These are phyloP conservation scores for Rhabdomys pumilio DNA, from an alignment of 2,797 vertebrate genomes.

Conservation along the genomic window DNA sequence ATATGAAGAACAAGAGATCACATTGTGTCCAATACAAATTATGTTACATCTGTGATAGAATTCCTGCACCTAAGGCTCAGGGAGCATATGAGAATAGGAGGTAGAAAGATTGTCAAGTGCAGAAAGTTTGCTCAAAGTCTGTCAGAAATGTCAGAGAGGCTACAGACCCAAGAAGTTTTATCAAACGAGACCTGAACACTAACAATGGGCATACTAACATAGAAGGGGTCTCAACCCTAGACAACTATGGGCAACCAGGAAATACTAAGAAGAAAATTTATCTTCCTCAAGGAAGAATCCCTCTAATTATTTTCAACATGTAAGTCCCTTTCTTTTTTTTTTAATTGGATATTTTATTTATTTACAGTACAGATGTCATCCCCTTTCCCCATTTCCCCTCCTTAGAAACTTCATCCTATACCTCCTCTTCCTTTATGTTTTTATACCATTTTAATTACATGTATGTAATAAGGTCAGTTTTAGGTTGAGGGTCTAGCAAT, in stretches of 20 bases:
- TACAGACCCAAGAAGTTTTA: neutral
- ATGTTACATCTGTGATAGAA: neutral
- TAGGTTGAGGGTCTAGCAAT: no score
- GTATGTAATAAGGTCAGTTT: no score
- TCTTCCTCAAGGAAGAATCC: neutral
- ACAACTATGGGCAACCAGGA: neutral
- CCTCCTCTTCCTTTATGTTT: no score
- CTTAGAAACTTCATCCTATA: no score
- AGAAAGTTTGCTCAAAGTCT: neutral
- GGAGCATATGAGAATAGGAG: neutral
- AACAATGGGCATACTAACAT: neutral
- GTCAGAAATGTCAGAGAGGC: neutral
- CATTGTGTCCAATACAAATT: neutral
- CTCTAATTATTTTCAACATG: slow-evolving; percentile 28
- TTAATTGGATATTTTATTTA: no score
- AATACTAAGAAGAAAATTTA: neutral
- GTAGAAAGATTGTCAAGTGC: neutral
- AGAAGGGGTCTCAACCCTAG: neutral
- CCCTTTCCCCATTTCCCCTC: no score
- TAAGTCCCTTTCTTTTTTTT: neutral
- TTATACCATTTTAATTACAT: no score
- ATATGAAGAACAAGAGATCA: neutral
- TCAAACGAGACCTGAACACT: neutral
- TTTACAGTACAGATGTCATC: no score
- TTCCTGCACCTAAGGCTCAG: neutral